A percentile compares a stretch with the other conserved stretches of the same genome.
Conservation (phyloP, 2,888 invertebrate genomes). For the Dexiosoma caninum region DNA sequence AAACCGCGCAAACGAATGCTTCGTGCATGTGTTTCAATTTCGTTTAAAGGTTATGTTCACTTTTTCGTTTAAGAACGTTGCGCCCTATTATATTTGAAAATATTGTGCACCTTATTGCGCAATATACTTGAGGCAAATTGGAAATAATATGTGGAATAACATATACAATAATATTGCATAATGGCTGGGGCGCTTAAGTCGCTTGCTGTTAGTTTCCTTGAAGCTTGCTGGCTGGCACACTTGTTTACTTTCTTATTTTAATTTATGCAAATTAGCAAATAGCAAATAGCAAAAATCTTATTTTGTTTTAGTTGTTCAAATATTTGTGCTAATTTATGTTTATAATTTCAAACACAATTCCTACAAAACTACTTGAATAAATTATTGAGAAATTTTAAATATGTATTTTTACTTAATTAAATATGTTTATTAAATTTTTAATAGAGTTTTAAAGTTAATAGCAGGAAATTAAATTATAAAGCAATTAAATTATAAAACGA, state of each 20-base stretch:
- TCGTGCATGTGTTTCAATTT: no score
- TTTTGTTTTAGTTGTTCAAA: not conserved
- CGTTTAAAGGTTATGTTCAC: no score
- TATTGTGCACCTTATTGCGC: no score
- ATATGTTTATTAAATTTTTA: not conserved
- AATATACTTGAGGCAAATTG: no score
- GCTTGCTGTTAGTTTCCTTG: no score
- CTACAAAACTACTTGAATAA: not conserved
- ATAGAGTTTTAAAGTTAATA: not conserved
- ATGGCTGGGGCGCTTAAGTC: no score
- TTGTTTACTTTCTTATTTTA: not conserved
- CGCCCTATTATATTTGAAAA: no score
- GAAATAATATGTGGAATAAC: no score
- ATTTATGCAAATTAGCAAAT: conserved; percentile 4
- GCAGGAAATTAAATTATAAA: not conserved
- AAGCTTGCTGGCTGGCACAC: no score
- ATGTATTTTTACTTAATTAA: not conserved
- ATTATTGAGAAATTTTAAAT: not conserved
- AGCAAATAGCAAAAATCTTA: not conserved
- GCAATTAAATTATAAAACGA: not conserved
- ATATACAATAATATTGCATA: no score
- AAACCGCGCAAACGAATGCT: no score
- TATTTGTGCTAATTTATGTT: not conserved
- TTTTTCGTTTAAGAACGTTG: no score
- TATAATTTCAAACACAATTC: not conserved